Percentiles rank a stretch among this genome's conserved stretches.
phyloP scores from a whole-genome alignment of 2,797 vertebrate species.

The Chelon auratus region DNA sequence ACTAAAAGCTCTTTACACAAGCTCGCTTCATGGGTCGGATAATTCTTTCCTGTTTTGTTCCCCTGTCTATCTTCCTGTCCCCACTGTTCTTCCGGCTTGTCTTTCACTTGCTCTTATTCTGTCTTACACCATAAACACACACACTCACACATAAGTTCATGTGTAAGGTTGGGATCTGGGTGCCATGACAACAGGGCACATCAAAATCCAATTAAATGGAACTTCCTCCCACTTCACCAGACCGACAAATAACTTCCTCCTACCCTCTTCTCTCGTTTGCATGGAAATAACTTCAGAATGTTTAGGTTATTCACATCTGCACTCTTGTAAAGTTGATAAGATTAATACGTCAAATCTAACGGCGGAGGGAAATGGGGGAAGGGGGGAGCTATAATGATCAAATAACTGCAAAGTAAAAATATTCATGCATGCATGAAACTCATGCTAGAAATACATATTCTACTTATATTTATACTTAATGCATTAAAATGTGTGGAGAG shows the following conservation, averaged over 20 bases:
- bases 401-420: constrained; percentile 33
- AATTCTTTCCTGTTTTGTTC: constrained; percentile 47
- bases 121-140: constrained; percentile 17
- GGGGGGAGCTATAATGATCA: constrained; percentile 20
- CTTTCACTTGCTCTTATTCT: constrained; percentile 21
- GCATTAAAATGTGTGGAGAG: constrained; percentile 21
- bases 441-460: constrained; percentile 2
- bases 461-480: constrained; percentile 6
- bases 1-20: constrained; percentile 59
- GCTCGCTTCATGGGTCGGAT: constrained; percentile 69
- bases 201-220: constrained; percentile 86
- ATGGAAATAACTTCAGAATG: constrained; percentile 74
- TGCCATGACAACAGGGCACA: constrained; percentile 85
- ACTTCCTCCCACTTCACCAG: constrained; percentile 84
- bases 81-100: constrained; percentile 22
- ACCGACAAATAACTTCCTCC: constrained; percentile 81
- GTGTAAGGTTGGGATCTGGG: constrained; percentile 79
- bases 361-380: constrained; percentile 31
- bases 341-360: constrained; percentile 70
- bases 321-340: constrained; percentile 65
- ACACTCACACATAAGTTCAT: constrained; percentile 47
- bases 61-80: constrained; percentile 27
- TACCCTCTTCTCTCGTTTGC: constrained; percentile 49
- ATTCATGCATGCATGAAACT: constrained; percentile 35
- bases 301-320: constrained; percentile 75